Percentiles rank a stretch among this genome's conserved stretches.
Evolutionary conservation across 2,888 invertebrate species (phyloP).

Genomic region (Oscheius sp.): DNA sequence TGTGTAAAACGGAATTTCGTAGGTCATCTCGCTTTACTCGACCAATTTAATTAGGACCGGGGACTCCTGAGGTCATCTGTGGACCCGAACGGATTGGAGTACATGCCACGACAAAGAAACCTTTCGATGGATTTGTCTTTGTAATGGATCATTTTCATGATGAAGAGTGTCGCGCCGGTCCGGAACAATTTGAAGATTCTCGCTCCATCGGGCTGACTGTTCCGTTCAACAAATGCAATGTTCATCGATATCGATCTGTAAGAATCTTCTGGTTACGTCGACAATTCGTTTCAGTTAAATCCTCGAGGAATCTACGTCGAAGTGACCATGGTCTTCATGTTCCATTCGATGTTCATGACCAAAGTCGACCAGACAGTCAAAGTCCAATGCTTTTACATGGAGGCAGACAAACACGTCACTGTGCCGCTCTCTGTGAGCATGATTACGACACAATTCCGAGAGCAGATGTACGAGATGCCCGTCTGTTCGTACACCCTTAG

Average conservation of each 20-base stretch:
- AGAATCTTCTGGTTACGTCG: conserved; percentile 20
- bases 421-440: conserved; percentile 72
- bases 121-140: conserved; percentile 72
- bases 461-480: conserved; percentile 72
- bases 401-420: conserved; percentile 72
- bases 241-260: conserved; percentile 72
- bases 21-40: conserved; percentile 32
- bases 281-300: conserved; percentile 58
- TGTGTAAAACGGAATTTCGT: conserved; percentile 73
- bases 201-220: conserved; percentile 69
- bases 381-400: conserved; percentile 73
- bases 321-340: conserved; percentile 72
- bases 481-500: conserved; percentile 71
- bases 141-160: conserved; percentile 72
- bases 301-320: conserved; percentile 72
- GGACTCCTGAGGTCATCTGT: conserved; percentile 72
- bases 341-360: conserved; percentile 71
- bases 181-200: conserved; percentile 67
- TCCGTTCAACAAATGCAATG: conserved; percentile 71
- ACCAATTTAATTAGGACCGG: conserved; percentile 60
- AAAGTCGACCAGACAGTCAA: conserved; percentile 74
- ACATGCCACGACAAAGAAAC: conserved; percentile 71
- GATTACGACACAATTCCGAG: conserved; percentile 72
- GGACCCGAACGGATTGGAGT: conserved; percentile 72
- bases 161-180: conserved; percentile 67